Conservation (phyloP, 2,113 vertebrate species). For the Diphyllodes magnificus region DNA sequence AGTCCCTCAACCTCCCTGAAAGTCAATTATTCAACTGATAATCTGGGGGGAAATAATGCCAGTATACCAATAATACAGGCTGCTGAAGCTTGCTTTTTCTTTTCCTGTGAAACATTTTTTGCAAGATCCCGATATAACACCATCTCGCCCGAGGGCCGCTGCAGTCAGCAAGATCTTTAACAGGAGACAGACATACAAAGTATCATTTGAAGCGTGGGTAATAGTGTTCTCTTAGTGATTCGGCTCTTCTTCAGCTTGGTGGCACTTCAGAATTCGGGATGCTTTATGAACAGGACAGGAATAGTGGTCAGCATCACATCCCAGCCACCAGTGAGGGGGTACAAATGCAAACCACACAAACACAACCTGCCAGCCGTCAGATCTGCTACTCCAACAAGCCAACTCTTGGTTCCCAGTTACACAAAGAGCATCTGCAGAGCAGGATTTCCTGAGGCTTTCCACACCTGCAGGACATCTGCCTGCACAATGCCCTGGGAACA, state of each 20-base stretch:
- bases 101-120: neutral
- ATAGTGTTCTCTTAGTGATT: neutral
- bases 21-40: neutral
- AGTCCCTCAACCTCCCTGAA: neutral
- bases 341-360: neutral
- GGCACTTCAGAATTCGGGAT: neutral
- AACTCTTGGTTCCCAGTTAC: neutral
- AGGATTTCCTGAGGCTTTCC: constrained; percentile 46
- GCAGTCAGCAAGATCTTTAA: neutral
- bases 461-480: neutral
- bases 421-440: neutral
- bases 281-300: neutral
- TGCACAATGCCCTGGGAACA: constrained; percentile 20
- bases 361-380: neutral
- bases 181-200: neutral
- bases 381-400: neutral
- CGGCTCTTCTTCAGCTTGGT: neutral
- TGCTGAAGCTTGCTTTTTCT: neutral
- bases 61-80: neutral
- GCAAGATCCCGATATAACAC: neutral
- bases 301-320: neutral
- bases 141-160: neutral
- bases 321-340: neutral
- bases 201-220: neutral
- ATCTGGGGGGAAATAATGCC: neutral